A percentile compares a stretch with the other conserved stretches of the same genome.
phyloP scores from a whole-genome alignment of 2,113 vertebrate species.

The Festucalex cinctus region DNA sequence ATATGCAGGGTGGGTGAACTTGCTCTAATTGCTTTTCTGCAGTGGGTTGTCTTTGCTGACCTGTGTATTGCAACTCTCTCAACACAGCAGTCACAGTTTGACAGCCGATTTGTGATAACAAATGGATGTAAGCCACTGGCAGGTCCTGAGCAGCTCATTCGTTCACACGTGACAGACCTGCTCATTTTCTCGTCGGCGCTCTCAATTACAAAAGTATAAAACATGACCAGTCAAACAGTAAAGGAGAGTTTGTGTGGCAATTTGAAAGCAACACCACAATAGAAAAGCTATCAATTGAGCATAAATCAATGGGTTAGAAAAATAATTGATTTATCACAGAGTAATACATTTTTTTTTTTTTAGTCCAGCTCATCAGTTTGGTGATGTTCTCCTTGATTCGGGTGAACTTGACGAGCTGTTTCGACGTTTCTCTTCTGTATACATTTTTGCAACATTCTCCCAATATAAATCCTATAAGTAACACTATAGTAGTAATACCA shows the following conservation, averaged over 20 bases:
- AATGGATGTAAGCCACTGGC: slow-evolving; percentile 2
- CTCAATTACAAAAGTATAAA: neutral
- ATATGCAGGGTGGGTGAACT: slow-evolving; percentile 4
- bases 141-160: neutral
- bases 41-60: slow-evolving; percentile 42
- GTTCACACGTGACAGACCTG: neutral
- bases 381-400: no score
- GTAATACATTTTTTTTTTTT: no score
- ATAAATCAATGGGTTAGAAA: neutral
- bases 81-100: slow-evolving; percentile 11
- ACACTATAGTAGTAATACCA: no score
- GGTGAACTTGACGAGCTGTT: no score
- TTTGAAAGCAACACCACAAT: neutral
- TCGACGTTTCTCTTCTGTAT: no score
- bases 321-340: neutral
- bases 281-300: neutral
- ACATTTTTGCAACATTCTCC: no score
- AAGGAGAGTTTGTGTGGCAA: neutral
- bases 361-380: no score
- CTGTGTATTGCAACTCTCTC: slow-evolving; percentile 7
- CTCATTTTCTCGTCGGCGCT: neutral
- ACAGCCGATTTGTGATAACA: slow-evolving; percentile 13
- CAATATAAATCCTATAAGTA: no score
- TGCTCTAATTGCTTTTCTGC: slow-evolving; percentile 22
- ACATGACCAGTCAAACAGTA: neutral